phyloP scores from a whole-genome alignment of 2,888 invertebrate genomes.

The Digitonthophagus gazella region DNA sequence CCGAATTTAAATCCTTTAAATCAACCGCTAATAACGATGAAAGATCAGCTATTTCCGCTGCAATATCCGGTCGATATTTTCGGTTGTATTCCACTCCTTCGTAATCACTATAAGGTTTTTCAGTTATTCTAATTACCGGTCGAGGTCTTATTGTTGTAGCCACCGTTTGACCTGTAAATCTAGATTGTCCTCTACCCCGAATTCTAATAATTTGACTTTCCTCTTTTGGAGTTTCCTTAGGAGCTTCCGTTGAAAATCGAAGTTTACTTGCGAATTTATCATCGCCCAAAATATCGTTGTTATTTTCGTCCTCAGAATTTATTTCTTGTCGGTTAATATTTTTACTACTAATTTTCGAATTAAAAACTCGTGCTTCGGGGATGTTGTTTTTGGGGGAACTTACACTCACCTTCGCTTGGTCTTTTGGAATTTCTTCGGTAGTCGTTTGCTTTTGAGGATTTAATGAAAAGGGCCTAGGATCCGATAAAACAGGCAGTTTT shows the following conservation, averaged over 20 bases:
- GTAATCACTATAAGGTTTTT: conserved; percentile 38
- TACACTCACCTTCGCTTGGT: conserved; percentile 34
- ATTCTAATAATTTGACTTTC: conserved; percentile 31
- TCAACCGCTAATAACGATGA: conserved; percentile 58
- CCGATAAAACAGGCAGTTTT: conserved; percentile 40
- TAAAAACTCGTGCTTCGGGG: conserved; percentile 21
- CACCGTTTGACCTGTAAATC: conserved; percentile 33
- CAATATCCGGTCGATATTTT: conserved; percentile 44
- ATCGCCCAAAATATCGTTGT: conserved; percentile 1
- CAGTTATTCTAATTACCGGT: conserved; percentile 33
- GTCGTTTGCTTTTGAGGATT: conserved; percentile 33
- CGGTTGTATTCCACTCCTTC: conserved; percentile 37
- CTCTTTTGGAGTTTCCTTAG: conserved; percentile 30
- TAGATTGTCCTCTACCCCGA: conserved; percentile 37
- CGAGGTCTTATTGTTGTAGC: conserved; percentile 28
- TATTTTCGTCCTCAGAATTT: conserved; percentile 20
- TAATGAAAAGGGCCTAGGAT: conserved; percentile 45
- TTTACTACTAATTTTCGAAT: conserved; percentile 25
- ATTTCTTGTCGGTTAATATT: conserved; percentile 16
- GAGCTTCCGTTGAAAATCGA: not conserved
- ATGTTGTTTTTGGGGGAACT: conserved; percentile 27
- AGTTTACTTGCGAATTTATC: not conserved
- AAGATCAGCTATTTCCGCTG: conserved; percentile 52
- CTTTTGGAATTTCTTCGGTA: conserved; percentile 33
- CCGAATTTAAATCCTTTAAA: conserved; percentile 21